These are phyloP conservation scores for Meiosimyza platycephala DNA, from an alignment of 2,888 invertebrate genomes.

Conservation along the genomic window DNA sequence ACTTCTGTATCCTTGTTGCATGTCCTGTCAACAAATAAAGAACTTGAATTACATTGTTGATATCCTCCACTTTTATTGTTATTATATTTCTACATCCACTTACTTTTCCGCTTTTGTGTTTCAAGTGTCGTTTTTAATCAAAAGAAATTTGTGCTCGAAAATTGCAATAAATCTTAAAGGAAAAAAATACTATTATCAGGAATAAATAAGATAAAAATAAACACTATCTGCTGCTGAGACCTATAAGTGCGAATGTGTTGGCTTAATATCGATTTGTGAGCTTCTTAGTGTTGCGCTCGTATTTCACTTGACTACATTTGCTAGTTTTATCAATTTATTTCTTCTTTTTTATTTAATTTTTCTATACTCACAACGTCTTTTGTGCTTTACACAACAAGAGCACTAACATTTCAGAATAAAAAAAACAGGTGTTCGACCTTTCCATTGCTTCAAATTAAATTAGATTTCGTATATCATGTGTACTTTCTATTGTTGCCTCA, in stretches of 20 bases:
- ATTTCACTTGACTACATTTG: constrained; percentile 11
- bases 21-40: too few species aligned
- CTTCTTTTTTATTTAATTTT: background rate
- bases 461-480: background rate
- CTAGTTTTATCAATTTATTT: constrained; percentile 5
- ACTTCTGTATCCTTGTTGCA: too few species aligned
- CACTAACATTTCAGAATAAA: background rate
- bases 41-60: too few species aligned
- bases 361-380: background rate
- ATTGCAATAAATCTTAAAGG: constrained; percentile 22
- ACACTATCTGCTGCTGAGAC: background rate
- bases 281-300: constrained; percentile 14
- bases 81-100: too few species aligned
- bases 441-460: constrained; percentile 29
- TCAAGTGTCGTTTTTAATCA: constrained; percentile 25
- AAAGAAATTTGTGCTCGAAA: constrained; percentile 21
- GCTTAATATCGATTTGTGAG: constrained; percentile 5
- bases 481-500: background rate
- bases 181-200: background rate
- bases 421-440: constrained; percentile 22
- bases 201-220: background rate
- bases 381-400: background rate
- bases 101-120: background rate
- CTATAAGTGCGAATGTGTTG: constrained; percentile 3
- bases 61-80: too few species aligned